Base-by-base conservation (phyloP, 2,888 invertebrate genomes). In the Campaea margaritaria region DNA sequence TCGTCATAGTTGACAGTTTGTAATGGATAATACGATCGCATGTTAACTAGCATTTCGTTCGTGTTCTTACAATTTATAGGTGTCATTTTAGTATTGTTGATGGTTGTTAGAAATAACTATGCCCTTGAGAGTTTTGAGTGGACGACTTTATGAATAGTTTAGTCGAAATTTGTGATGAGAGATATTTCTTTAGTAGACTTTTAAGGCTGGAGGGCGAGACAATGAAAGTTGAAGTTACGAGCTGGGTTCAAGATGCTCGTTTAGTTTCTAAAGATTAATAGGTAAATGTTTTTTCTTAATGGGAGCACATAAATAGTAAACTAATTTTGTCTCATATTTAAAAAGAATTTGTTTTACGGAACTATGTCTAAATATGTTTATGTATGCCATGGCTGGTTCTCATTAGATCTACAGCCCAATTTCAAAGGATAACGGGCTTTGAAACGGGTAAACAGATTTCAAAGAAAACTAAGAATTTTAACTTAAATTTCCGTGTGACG, bases 11-110 rank as follows among this genome's bases (percentile, higher is more conserved):
- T 83, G 87, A 85, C 85, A 82, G 83, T 73, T 73, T 76, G 79
- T 87, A 86, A 88, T 86, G 86, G 84, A 82, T 86, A 84, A 83
- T 83, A 78, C 74, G 81, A 75, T 81, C 75, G 78, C 79, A 80
- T 83, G 85, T 82, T 78, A 68, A 70, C 69, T 65, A 59, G 62
- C 59, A 68, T 68, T 68, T 53, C 60, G 66, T 64, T 64, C 62
- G 62, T 62, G 62, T 69, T 67, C 57, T 62, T 54, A 69, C 62
- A 64, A 65, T 69, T 65, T 65, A 69, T 68, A 63, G 61, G 62
- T 51, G 60, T 64, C 61, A 68, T 61, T 64, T 49, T 51, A 55
- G 60, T 56, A 61, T 67, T 67, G 67, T 69, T 62, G 65, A 64
- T 69, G 61, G 57, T 56, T 10, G 43, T 52, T n/a, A 38, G 41